Evolutionary conservation across 2,888 invertebrate genomes (phyloP).

Genomic region (Amorpha juglandis): DNA sequence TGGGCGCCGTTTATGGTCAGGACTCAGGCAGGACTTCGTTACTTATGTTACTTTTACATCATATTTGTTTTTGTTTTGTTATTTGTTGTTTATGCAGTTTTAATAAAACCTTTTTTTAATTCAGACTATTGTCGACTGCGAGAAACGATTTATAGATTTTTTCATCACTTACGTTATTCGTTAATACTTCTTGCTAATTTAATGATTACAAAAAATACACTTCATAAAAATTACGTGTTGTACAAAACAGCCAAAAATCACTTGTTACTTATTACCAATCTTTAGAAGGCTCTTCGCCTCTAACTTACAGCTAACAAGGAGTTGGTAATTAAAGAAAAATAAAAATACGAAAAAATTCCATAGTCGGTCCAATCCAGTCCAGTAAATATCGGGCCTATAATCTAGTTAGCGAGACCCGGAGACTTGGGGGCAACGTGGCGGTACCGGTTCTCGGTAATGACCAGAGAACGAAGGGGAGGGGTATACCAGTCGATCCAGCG

Average conservation of each 20-base stretch:
- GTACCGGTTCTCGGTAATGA: conserved; percentile 55
- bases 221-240: background rate
- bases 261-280: background rate
- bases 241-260: background rate
- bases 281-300: background rate
- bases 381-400: conserved; percentile 51
- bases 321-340: no score
- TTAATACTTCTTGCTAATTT: background rate
- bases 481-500: conserved; percentile 4
- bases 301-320: background rate
- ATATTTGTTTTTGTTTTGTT: conserved; percentile 19
- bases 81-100: background rate
- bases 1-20: conserved; percentile 39
- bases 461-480: background rate
- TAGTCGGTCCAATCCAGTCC: conserved; percentile 7
- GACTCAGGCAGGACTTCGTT: conserved; percentile 34
- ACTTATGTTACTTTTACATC: conserved; percentile 36
- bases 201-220: background rate
- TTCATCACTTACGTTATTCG: background rate
- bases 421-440: conserved; percentile 56
- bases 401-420: conserved; percentile 60
- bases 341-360: conserved; percentile 5
- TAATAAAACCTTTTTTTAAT: background rate
- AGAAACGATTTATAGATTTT: background rate
- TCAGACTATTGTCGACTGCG: background rate